Base-by-base conservation (phyloP, 2,797 vertebrate species). In the Fundulus diaphanus region DNA sequence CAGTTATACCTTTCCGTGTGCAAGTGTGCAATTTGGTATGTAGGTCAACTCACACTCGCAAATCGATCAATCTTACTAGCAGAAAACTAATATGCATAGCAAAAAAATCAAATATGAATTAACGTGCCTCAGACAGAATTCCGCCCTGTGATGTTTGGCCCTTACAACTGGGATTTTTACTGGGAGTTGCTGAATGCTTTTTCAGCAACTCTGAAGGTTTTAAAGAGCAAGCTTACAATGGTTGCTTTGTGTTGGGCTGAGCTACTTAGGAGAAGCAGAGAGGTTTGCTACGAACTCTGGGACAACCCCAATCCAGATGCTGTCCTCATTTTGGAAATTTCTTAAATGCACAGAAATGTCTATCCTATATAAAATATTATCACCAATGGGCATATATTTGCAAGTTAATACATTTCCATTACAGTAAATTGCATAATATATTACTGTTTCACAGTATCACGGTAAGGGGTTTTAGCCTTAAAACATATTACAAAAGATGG, bases 101-200 rank as follows among this genome's bases (percentile, higher is more conserved):
- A 82, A 83, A 92, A 83, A 85, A 84, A 90, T 87, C 79, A 80
- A 79, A 80, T 85, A 82, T 86, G 88, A 92, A 92, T 92, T 85
- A 87, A 88, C 81, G 77, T 81, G 86, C 82, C 84, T 81, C 82
- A 74, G 85, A 91, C 89, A 83, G 91, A 90, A 93, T 93, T 90
- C 90, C 93, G 92, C 92, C 87, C 89, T 93, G 93, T 94, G 93
- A 93, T 94, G 93, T 93, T 91, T 94, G 93, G 92, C 94, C 87
- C 80, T 66, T 85, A 78, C 79, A n/a, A 70, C 87, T 90, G 88
- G 77, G 85, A 91, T 93, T 88, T 91, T 89, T 90, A 82, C 92
- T 84, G 82, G 86, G 89, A 87, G 86, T 85, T 24, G 56, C 76
- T 89, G 87, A 88, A 92, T 81, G 78, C 76, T 82, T 88, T 90